Evolutionary conservation across 2,113 vertebrate species (phyloP).

Genomic region (Chlorodrepanis virens): DNA sequence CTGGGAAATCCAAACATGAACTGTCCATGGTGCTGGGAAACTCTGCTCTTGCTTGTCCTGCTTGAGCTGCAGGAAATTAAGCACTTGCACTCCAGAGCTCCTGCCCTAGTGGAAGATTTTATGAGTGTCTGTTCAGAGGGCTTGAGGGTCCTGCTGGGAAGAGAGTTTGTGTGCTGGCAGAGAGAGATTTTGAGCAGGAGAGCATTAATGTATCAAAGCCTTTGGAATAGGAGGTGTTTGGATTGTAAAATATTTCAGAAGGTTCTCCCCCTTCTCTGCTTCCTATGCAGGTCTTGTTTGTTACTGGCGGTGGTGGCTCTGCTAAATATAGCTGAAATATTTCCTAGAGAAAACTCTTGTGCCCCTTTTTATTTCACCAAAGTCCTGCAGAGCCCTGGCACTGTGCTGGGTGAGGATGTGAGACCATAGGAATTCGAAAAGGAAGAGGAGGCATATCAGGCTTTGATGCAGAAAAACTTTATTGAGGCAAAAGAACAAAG

Average conservation of each 20-base stretch:
- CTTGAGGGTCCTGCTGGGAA: neutral
- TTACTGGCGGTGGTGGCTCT: neutral
- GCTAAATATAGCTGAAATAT: neutral
- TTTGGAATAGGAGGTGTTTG: too few species aligned
- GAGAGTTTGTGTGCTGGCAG: neutral
- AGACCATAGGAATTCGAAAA: too few species aligned
- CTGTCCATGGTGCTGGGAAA: neutral
- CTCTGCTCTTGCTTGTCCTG: accelerated
- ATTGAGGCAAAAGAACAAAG: neutral
- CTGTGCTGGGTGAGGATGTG: neutral
- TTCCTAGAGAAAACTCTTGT: neutral
- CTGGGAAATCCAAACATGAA: neutral
- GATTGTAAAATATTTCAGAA: too few species aligned
- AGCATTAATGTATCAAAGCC: neutral
- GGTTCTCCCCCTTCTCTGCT: accelerated
- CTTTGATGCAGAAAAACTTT: neutral
- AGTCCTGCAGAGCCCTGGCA: too few species aligned
- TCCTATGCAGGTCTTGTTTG: neutral
- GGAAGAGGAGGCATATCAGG: accelerated
- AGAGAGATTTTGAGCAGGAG: neutral
- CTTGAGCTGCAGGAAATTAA: too few species aligned
- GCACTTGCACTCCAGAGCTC: neutral
- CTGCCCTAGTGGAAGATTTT: too few species aligned
- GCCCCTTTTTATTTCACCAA: neutral
- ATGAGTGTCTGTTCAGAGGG: neutral